Percentiles rank a stretch among this genome's conserved stretches.
Conservation (phyloP, 2,888 invertebrate species). For the Drosophila nr. fundita region DNA sequence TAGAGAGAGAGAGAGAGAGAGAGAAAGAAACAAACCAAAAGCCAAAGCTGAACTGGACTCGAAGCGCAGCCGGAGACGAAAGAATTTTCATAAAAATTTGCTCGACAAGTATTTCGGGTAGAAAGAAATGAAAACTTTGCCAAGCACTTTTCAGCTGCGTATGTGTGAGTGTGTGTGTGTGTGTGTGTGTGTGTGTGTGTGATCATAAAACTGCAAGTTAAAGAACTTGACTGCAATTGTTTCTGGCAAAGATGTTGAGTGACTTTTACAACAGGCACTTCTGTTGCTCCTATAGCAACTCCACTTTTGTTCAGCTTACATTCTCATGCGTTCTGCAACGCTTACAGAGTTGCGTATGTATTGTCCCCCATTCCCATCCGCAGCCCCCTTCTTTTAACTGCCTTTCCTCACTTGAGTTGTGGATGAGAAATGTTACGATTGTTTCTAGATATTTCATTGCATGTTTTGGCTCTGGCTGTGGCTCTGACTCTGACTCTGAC, state of each 20-base stretch:
- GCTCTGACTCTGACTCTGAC: constrained; percentile 32
- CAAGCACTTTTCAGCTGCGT: constrained; percentile 40
- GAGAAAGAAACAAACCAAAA: background rate
- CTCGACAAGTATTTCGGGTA: constrained; percentile 69
- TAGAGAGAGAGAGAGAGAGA: background rate
- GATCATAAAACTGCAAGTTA: constrained; percentile 79
- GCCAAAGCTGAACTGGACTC: background rate
- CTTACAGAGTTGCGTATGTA: constrained; percentile 56
- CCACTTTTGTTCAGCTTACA: constrained; percentile 7
- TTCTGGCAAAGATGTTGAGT: constrained; percentile 75
- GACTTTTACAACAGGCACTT: constrained; percentile 73
- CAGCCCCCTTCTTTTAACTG: background rate
- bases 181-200: constrained; percentile 42
- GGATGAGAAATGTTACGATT: constrained; percentile 52
- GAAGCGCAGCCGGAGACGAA: constrained; percentile 36
- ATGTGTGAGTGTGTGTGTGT: constrained; percentile 5
- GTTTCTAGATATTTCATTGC: constrained; percentile 67
- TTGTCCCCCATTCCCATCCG: constrained; percentile 2
- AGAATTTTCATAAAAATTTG: constrained; percentile 79
- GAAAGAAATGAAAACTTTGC: constrained; percentile 73
- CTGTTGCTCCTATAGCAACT: background rate
- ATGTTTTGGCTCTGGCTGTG: constrained; percentile 38
- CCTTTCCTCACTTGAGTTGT: constrained; percentile 31
- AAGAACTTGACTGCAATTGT: constrained; percentile 81
- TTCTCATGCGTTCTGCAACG: constrained; percentile 45